Evolutionary conservation across 2,888 invertebrate genomes (phyloP).

Genomic region (Urechis unicinctus): DNA sequence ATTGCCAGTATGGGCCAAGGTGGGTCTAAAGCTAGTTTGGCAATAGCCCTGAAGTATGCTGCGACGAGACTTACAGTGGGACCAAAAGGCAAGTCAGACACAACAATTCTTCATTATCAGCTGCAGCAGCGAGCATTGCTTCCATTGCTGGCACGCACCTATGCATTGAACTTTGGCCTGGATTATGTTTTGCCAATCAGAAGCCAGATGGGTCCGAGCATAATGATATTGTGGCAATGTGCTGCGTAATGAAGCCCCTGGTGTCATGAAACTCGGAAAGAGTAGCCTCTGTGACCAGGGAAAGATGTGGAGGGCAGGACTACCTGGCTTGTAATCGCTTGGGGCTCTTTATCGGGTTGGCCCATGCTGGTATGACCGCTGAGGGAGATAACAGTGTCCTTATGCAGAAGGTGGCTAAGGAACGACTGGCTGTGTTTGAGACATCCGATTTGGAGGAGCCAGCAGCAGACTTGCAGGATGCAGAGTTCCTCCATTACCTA

Average conservation of each 20-base stretch:
- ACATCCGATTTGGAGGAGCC: constrained; percentile 5
- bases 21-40: constrained; percentile 17
- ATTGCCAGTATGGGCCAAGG: constrained; percentile 25
- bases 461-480: constrained; percentile 7
- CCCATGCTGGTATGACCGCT: constrained; percentile 29
- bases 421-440: constrained; percentile 20
- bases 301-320: constrained; percentile 30
- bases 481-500: constrained; percentile 16
- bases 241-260: constrained; percentile 29
- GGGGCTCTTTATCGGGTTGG: constrained; percentile 24
- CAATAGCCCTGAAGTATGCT: constrained; percentile 25
- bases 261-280: constrained; percentile 23
- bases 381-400: constrained; percentile 30
- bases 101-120: constrained; percentile 26
- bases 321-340: constrained; percentile 27
- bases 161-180: constrained; percentile 27
- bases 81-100: constrained; percentile 23
- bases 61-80: constrained; percentile 28
- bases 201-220: constrained; percentile 24
- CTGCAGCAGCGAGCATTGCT: constrained; percentile 26
- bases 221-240: constrained; percentile 25
- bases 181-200: constrained; percentile 24
- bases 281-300: constrained; percentile 21
- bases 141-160: constrained; percentile 26
- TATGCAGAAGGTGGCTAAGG: constrained; percentile 31